A percentile compares a stretch with the other conserved stretches of the same genome.
These are phyloP conservation scores for Palythoa grandis DNA, from an alignment of 92 coral and sea anemone genomes.

Conservation along the genomic window DNA sequence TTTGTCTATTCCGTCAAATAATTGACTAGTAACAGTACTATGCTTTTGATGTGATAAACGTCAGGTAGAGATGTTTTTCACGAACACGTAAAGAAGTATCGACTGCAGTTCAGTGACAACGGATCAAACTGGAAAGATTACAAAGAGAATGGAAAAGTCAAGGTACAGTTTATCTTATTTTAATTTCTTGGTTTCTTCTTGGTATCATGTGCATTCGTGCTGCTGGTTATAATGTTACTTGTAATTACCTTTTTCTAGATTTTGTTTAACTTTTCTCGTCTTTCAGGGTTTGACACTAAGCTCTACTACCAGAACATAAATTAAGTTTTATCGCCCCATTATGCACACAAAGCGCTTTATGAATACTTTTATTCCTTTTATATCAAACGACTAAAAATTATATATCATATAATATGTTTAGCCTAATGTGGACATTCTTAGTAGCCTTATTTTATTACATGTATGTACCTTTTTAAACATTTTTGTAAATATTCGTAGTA, in stretches of 20 bases:
- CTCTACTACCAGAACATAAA: too few species aligned
- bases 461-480: too few species aligned
- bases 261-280: not conserved
- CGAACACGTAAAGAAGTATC: constrained; percentile 79
- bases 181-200: not conserved
- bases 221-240: not conserved
- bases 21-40: not conserved
- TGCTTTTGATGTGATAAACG: not conserved
- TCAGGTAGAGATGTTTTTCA: constrained; percentile 87
- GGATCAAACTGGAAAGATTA: constrained; percentile 72
- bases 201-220: not conserved
- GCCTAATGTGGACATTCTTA: too few species aligned
- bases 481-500: too few species aligned
- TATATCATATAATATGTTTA: too few species aligned
- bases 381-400: too few species aligned
- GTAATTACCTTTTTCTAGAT: too few species aligned
- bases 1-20: too few species aligned
- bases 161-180: constrained; percentile 47
- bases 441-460: too few species aligned
- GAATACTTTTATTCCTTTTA: too few species aligned
- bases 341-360: too few species aligned
- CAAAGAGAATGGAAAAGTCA: constrained; percentile 49
- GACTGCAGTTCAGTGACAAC: constrained; percentile 73
- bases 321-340: too few species aligned
- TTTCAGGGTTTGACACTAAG: not conserved